Evolutionary conservation across 2,888 invertebrate species (phyloP), one percentile per base, ranked within the genome.

Genomic region (Liodrosophila aerea): DNA sequence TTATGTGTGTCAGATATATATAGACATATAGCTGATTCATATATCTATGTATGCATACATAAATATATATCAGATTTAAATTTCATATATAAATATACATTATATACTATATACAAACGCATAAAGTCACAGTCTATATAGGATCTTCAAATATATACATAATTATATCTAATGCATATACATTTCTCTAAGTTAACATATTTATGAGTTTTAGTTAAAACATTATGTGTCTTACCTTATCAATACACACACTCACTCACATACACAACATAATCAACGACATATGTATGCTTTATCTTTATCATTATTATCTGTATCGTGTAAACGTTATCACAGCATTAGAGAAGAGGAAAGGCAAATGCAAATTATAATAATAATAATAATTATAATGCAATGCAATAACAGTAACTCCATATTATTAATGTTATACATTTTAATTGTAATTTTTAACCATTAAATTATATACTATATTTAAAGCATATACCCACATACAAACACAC

Each of bases 201-300:
- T 71, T 64, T 68, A 66, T 70, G 75, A 68, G 69, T 54, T 77
- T 85, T 68, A 82, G 65, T 78, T 76, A 78, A 75, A 68, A 73
- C 59, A 53, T 75, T 66, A 60, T 34, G 71, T 81, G 78, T 81
- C 75, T 77, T 82, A 77, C 46, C 52, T 60, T 64, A 60, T 63
- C 52, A 56, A 41, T 18, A 76, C 59, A 56, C 64, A 51, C 44
- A 34, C 44, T 67, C 37, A 37, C 41, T 61, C 59, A 72, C 62
- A 63, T 67, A 63, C 68, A 67, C 65, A 73, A 77, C 86, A 74
- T 74, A 72, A 81, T 76, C 76, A 85, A 76, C 76, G 74, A 81
- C 73, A 72, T 76, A 57, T 74, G 64, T 80, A 69, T 75, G 77
- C 75, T 77, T 81, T 72, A 76, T 77, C 60, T 56, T 44, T 54